Evolutionary conservation across 1,140 invertebrate genomes (phyloP), one percentile per base, ranked within the genome.

Genomic region (Vollenhovia emeryi): DNA sequence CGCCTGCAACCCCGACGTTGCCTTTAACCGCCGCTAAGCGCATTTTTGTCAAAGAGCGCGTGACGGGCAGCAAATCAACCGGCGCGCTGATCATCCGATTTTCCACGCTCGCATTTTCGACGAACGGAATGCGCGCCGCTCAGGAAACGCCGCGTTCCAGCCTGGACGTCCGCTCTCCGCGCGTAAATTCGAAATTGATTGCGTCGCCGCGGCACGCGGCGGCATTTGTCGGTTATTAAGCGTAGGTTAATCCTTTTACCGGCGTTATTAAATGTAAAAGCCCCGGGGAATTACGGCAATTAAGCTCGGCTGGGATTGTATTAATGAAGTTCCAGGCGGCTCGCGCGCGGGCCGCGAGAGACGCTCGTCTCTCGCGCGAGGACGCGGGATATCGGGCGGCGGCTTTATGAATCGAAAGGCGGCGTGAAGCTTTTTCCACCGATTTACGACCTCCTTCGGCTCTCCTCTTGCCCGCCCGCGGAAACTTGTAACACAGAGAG

Each of bases 171-270:
- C 30, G 13, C 3, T 64, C 27, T 66, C n/a, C n/a, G 6, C 6
- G 59, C 43, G 48, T 55, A 79, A 79, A 79, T 79, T 13, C 48
- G 50, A 52, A 79, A 79, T 55, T 79, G 33, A 79, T 79, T 9
- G 18, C 13, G 43, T 40, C 45, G 45, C 18, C 15, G 36, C 36
- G 18, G 55, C 73, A 52, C 40, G 73, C 18, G 62, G 33, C 33
- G 27, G 48, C 45, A 50, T 79, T 79, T 79, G 36, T 40, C 45
- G 60, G n/a, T 68, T 68, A 68, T 68, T 79, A 40, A 68, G 48
- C 24, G 76, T 27, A 24, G 15, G 30, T 66, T 78, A 66, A 78
- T 79, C 60, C 30, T 52, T 68, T 79, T 52, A 68, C 30, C 1
- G 21, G n/a, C 21, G 30, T 52, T 50, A 64, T 78, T 64, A 27